phyloP scores from a whole-genome alignment of 2,113 vertebrate genomes.

The Amphilophus citrinellus region DNA sequence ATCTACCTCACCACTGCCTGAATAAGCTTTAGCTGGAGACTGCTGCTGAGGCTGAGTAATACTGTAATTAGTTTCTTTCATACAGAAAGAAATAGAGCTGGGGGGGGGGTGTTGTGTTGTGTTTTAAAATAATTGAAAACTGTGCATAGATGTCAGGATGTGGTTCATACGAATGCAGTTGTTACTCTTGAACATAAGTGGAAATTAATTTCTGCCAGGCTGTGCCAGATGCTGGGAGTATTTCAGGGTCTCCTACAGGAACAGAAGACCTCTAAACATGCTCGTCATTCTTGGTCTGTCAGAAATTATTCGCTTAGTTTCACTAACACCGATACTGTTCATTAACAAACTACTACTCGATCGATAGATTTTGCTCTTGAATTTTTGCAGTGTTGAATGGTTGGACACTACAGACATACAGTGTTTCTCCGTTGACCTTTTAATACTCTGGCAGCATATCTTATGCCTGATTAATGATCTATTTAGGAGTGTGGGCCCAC shows the following conservation, averaged over 20 bases:
- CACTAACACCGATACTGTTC: neutral
- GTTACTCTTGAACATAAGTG: neutral
- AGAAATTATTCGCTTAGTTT: constrained; percentile 4
- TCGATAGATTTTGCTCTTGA: neutral
- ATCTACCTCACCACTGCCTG: neutral
- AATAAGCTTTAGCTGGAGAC: constrained; percentile 20
- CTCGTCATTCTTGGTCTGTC: constrained; percentile 25
- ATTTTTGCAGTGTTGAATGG: constrained; percentile 21
- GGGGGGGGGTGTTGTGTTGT: neutral
- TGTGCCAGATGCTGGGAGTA: constrained; percentile 47
- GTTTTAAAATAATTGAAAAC: neutral
- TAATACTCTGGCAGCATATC: constrained; percentile 33
- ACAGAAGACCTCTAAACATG: constrained; percentile 34
- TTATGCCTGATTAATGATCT: constrained; percentile 46
- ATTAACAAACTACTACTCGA: neutral
- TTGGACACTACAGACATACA: constrained; percentile 17
- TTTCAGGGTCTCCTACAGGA: constrained; percentile 34
- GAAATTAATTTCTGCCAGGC: constrained; percentile 41
- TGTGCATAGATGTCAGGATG: neutral
- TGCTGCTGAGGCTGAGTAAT: constrained; percentile 1
- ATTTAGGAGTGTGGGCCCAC: constrained; percentile 15
- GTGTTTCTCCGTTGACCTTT: constrained; percentile 48
- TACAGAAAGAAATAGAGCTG: neutral
- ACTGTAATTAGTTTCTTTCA: neutral
- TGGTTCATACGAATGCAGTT: neutral